Conservation (phyloP, 2,113 vertebrate genomes). For the Mola mola region DNA sequence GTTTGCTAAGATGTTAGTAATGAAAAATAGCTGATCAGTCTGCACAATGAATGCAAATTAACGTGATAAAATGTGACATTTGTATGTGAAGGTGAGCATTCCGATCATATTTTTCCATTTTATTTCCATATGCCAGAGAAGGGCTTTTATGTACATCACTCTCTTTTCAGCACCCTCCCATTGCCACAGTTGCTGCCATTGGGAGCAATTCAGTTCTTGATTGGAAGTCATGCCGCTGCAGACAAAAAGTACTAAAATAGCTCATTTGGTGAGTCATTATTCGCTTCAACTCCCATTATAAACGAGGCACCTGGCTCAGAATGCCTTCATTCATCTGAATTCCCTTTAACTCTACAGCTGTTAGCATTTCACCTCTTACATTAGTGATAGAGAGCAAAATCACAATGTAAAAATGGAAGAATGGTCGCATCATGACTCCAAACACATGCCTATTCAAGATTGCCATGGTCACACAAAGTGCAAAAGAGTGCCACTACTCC, state of each 20-base stretch:
- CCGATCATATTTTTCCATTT: constrained; percentile 30
- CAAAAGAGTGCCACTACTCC: neutral
- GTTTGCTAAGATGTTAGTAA: no score
- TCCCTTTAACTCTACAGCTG: constrained; percentile 59
- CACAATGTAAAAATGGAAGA: constrained; percentile 20
- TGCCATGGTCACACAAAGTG: neutral
- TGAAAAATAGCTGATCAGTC: no score
- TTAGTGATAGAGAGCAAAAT: constrained; percentile 18
- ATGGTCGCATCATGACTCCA: constrained; percentile 23
- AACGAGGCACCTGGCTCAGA: constrained; percentile 68
- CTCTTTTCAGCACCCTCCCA: constrained; percentile 39
- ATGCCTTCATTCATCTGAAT: constrained; percentile 65
- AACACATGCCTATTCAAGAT: constrained; percentile 19
- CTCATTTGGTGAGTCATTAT: constrained; percentile 56
- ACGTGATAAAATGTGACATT: no score
- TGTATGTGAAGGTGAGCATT: constrained; percentile 26
- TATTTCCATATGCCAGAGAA: constrained; percentile 18
- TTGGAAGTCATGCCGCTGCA: constrained; percentile 50
- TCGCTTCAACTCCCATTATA: constrained; percentile 49
- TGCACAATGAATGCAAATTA: no score
- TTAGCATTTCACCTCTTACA: constrained; percentile 39
- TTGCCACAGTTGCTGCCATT: constrained; percentile 31
- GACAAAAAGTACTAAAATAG: constrained; percentile 67
- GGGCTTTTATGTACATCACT: constrained; percentile 12
- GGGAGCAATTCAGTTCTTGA: constrained; percentile 56